A percentile compares a stretch with the other conserved stretches of the same genome.
These are phyloP conservation scores for Timandra comae DNA, from an alignment of 2,888 invertebrate genomes.

Conservation along the genomic window DNA sequence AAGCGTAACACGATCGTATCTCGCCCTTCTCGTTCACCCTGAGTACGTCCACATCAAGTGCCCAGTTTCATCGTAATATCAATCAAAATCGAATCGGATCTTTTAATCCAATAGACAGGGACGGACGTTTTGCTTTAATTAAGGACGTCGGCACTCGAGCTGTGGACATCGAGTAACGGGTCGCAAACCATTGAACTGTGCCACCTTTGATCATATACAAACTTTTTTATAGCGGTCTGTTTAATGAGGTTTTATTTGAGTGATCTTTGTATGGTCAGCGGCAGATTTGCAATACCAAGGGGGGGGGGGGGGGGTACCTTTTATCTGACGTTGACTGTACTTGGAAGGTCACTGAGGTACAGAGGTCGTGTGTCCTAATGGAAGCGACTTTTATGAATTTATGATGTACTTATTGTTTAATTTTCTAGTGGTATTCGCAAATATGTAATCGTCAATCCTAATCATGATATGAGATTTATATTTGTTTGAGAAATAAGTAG, in stretches of 20 bases:
- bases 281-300: no score
- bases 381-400: not conserved
- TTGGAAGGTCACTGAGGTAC: slow-evolving; percentile 1
- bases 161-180: slow-evolving; percentile 18
- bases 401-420: no score
- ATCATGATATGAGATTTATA: no score
- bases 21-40: not conserved
- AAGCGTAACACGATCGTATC: no score
- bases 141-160: slow-evolving; percentile 44
- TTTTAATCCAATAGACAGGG: slow-evolving; percentile 49
- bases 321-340: no score
- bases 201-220: slow-evolving; percentile 3
- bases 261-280: slow-evolving; percentile 15
- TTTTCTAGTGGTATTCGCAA: no score
- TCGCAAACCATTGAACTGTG: not conserved
- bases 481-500: no score
- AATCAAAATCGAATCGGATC: slow-evolving; percentile 62
- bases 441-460: no score
- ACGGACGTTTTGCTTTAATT: slow-evolving; percentile 52
- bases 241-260: slow-evolving; percentile 12
- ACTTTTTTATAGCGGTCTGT: no score
- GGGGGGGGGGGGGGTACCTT: no score
- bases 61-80: slow-evolving; percentile 50
- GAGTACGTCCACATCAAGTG: slow-evolving; percentile 23
- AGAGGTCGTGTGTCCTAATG: slow-evolving; percentile 8